Conservation (phyloP, 2,888 invertebrate species). For the Caenorhabditis angaria region DNA sequence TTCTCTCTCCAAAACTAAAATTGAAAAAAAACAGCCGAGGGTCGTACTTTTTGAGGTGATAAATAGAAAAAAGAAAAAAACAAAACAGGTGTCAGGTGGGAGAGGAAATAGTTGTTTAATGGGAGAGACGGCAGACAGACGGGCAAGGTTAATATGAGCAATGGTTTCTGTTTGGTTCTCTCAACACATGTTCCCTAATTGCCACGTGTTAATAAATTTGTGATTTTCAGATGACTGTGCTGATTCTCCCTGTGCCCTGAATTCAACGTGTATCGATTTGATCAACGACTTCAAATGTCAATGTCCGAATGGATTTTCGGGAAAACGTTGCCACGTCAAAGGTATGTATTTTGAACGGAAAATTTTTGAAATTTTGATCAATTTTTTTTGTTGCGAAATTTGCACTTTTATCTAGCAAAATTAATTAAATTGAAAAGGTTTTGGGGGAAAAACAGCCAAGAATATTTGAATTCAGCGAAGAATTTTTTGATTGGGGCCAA, state of each 20-base stretch:
- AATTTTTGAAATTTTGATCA: no score
- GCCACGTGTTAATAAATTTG: background rate
- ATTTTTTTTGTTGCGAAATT: background rate
- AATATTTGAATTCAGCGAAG: no score
- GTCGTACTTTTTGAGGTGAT: background rate
- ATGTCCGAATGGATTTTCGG: conserved; percentile 92
- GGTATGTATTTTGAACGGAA: conserved; percentile 69
- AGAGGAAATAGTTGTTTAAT: background rate
- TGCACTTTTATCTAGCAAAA: conserved; percentile 3
- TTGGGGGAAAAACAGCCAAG: no score
- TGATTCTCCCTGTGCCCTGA: conserved; percentile 84
- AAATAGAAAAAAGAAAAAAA: background rate
- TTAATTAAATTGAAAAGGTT: no score
- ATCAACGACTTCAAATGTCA: conserved; percentile 91
- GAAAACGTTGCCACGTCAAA: conserved; percentile 93
- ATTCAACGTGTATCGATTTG: conserved; percentile 90
- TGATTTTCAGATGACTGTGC: conserved; percentile 82
- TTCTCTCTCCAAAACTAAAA: background rate
- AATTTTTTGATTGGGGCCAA: no score
- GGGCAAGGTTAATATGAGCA: no score
- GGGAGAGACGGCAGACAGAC: background rate
- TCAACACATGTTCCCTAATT: no score
- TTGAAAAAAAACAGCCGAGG: background rate
- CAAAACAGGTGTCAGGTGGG: no score
- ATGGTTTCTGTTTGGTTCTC: no score